Base-by-base conservation (phyloP, 2,797 vertebrate species). In the Eleutherodactylus coqui region DNA sequence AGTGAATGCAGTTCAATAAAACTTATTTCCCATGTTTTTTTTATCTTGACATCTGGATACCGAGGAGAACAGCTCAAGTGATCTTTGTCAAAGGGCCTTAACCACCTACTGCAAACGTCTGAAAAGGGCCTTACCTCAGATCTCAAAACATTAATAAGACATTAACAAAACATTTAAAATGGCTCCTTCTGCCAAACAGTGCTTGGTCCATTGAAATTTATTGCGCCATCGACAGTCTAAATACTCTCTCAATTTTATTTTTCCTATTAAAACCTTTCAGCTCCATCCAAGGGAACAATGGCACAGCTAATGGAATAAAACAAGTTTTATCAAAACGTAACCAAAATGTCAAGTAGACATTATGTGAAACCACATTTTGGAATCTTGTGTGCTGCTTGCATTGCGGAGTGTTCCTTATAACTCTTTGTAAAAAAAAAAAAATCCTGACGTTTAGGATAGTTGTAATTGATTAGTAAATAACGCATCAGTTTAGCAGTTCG, bases 141-240 rank as follows among this genome's bases (percentile, higher is more conserved):
- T 84, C 75, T 85, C 34, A 27, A 85, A 85, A 85, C 45, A 69
- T 53, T 84, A 84, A 67, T 84, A 84, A 77, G 83, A 84, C 83
- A 77, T 84, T 84, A 84, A 77, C 75, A 67, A 84, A 84, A 84
- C 83, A 77, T 77, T 67, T 76, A 76, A 84, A 64, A 64, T 83
- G 70, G 41, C 41, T 53, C 45, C 14, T 49, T 14, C 58, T 77
- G 83, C 83, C 73, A 84, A 84, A 76, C 49, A 69, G 45, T 53
- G 19, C 83, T 51, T 77, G 58, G 58, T 84, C 83, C 73, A 77
- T 51, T 84, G 73, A 77, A 84, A 84, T 84, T 84, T 77, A 84
- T 77, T 84, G 60, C 83, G 2, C 83, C 69, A 77, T 78, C n/a
- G 45, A 85, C 83, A 85, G 45, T 49, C 60, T 62, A 85, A 85